Percentiles rank a stretch among this genome's conserved stretches.
Conservation (phyloP, 2,113 vertebrate genomes). For the Toxotes chatareus region DNA sequence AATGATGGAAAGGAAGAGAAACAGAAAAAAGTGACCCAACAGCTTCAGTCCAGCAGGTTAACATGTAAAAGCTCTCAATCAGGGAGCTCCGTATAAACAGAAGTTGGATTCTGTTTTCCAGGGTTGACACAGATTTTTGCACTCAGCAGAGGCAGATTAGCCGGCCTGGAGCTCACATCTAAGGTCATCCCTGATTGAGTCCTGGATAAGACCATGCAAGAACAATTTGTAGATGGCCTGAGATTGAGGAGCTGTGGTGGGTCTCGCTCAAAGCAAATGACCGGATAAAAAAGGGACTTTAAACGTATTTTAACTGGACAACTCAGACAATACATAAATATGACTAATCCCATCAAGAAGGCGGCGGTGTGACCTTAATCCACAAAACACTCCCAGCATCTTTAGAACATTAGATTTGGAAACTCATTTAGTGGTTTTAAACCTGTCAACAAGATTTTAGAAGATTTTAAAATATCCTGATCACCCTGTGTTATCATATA, state of each 20-base stretch:
- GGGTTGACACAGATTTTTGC: constrained; percentile 52
- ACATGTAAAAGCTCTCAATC: background rate
- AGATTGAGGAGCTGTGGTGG: constrained; percentile 49
- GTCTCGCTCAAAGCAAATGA: constrained; percentile 46
- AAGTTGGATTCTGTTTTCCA: constrained; percentile 28
- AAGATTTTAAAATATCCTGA: background rate
- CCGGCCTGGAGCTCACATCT: constrained; percentile 54
- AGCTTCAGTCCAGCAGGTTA: background rate
- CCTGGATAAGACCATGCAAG: constrained; percentile 73
- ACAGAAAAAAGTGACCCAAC: background rate
- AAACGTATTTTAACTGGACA: background rate
- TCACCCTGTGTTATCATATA: background rate
- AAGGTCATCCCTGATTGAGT: constrained; percentile 67
- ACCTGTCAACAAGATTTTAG: background rate
- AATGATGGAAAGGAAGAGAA: background rate
- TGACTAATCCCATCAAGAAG: background rate
- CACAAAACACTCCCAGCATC: background rate
- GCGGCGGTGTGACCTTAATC: background rate
- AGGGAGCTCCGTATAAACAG: constrained; percentile 16
- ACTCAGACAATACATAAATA: background rate
- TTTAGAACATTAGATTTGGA: background rate
- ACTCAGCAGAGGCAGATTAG: constrained; percentile 65
- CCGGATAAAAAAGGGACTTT: background rate
- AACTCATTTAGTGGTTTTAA: background rate
- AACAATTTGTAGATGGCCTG: constrained; percentile 73